These are phyloP conservation scores for Nesoenas mayeri DNA, from an alignment of 2,113 vertebrate genomes.

Conservation along the genomic window DNA sequence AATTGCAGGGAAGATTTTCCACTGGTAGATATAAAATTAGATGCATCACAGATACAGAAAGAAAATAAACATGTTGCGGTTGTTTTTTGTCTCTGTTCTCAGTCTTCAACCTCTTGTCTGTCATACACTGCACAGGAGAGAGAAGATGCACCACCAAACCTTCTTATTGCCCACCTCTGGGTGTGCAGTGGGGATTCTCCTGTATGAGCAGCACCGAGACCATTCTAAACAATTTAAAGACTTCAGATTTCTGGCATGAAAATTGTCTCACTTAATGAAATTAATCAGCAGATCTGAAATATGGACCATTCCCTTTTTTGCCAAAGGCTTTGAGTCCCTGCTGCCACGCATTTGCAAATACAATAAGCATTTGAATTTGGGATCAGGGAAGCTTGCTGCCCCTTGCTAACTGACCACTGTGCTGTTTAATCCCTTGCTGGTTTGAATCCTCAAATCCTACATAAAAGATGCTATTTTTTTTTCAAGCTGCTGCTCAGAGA, in stretches of 20 bases:
- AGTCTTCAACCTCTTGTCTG: background rate
- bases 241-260: background rate
- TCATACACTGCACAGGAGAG: too few species aligned
- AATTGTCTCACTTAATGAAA: background rate
- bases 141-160: background rate
- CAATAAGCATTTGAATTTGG: background rate
- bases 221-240: background rate
- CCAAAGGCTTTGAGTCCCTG: background rate
- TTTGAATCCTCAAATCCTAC: background rate
- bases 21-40: background rate
- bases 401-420: background rate
- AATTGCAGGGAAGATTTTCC: background rate
- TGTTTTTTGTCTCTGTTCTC: background rate
- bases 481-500: background rate
- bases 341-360: background rate
- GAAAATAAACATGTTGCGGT: background rate
- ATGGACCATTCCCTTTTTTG: background rate
- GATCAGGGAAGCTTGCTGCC: background rate
- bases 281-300: background rate
- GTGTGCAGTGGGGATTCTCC: background rate
- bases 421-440: background rate
- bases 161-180: background rate
- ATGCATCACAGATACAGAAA: background rate
- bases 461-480: background rate
- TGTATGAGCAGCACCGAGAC: rapidly evolving